Evolutionary conservation across 2,888 invertebrate genomes (phyloP).

Genomic region (Bombylius discolor): DNA sequence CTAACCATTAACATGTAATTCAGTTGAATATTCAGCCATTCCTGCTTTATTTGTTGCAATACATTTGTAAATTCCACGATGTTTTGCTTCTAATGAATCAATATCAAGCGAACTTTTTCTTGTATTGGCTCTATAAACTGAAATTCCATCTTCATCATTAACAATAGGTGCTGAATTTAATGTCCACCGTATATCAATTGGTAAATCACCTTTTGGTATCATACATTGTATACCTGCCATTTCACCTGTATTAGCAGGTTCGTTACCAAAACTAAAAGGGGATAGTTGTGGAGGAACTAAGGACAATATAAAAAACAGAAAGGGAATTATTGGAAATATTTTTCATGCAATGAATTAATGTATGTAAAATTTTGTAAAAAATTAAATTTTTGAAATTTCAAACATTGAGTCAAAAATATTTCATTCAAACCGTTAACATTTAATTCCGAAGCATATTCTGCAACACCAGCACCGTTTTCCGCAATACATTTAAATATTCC

Average conservation of each 20-base stretch:
- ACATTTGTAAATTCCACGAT: conserved; percentile 51
- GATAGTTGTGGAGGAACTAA: conserved; percentile 40
- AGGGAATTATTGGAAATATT: background rate
- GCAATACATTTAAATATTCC: conserved; percentile 65
- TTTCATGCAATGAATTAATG: background rate
- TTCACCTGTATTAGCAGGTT: conserved; percentile 44
- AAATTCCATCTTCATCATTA: conserved; percentile 50
- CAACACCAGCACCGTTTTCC: conserved; percentile 52
- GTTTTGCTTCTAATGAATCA: conserved; percentile 42
- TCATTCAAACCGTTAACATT: conserved; percentile 53
- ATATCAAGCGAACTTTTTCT: conserved; percentile 45
- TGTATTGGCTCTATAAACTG: conserved; percentile 43
- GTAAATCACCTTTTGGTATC: conserved; percentile 60
- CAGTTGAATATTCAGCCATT: conserved; percentile 32
- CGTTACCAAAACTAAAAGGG: conserved; percentile 44
- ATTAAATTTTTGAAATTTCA: background rate
- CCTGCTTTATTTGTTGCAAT: conserved; percentile 46
- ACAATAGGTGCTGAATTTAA: conserved; percentile 45
- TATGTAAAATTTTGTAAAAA: conserved; percentile 13
- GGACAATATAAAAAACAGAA: background rate
- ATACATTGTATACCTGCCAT: conserved; percentile 53
- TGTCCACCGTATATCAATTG: conserved; percentile 57
- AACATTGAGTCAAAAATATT: too few species aligned
- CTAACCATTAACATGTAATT: conserved; percentile 27
- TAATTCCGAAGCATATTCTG: conserved; percentile 52